Evolutionary conservation across 2,797 vertebrate species (phyloP).

Genomic region (Tapirus indicus): DNA sequence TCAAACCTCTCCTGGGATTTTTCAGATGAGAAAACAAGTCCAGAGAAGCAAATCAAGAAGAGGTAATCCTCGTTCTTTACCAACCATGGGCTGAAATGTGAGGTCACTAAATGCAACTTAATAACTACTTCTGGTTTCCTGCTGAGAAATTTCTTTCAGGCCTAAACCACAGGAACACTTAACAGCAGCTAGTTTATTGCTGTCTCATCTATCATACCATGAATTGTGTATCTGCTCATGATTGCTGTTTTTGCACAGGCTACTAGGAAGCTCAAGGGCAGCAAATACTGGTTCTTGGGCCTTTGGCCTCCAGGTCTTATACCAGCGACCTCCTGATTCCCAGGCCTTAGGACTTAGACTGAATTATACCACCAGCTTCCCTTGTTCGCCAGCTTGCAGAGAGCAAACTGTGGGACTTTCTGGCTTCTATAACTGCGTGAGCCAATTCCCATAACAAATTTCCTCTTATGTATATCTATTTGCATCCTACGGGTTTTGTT

Average conservation of each 20-base stretch:
- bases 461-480: neutral
- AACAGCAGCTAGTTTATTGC: neutral
- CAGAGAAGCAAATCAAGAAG: neutral
- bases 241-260: neutral
- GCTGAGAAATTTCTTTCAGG: neutral
- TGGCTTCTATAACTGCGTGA: neutral
- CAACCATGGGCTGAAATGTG: neutral
- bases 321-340: neutral
- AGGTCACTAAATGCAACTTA: neutral
- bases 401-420: neutral
- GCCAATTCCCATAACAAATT: neutral
- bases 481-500: neutral
- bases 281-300: neutral
- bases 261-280: neutral
- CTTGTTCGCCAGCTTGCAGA: neutral
- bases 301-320: neutral
- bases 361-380: neutral
- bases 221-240: neutral
- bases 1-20: neutral
- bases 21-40: neutral
- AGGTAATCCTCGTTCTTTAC: neutral
- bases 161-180: neutral
- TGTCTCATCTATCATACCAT: neutral
- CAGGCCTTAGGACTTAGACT: neutral
- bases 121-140: neutral